Evolutionary conservation across 2,113 vertebrate genomes (phyloP).

Genomic region (Amazona guildingii): DNA sequence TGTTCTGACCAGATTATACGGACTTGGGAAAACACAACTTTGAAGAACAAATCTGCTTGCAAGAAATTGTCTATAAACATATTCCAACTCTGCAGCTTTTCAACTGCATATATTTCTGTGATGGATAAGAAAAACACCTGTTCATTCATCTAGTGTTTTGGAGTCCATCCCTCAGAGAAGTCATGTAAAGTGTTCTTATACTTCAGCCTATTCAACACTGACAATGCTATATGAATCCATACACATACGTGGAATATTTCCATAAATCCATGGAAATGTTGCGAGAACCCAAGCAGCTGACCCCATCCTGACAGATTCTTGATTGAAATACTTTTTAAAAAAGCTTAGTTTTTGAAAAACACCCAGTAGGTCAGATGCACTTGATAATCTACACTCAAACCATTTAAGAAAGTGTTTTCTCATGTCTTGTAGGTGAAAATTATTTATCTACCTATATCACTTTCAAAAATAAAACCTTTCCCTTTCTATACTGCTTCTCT

Average conservation of each 20-base stretch:
- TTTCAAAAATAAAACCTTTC: neutral
- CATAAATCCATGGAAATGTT: neutral
- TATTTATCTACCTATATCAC: neutral
- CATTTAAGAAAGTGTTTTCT: neutral
- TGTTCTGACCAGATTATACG: neutral
- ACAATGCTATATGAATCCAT: neutral
- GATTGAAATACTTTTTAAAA: neutral
- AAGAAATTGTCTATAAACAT: neutral
- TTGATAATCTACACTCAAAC: fast-evolving
- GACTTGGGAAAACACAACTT: neutral
- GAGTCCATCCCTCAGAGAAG: neutral
- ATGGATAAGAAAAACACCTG: neutral
- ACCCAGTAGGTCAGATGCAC: neutral
- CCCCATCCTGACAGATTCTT: neutral
- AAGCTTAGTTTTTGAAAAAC: neutral
- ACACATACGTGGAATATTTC: neutral
- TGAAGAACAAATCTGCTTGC: neutral
- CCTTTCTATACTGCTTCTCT: neutral
- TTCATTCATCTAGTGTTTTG: neutral
- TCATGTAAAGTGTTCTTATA: neutral
- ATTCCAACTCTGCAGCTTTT: neutral
- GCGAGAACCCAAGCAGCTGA: neutral
- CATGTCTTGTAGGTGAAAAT: neutral
- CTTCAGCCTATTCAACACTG: neutral
- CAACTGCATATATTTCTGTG: fast-evolving